Evolutionary conservation across 92 coral and sea anemone genomes (phyloP).

Genomic region (Isaurus tuberculatus): DNA sequence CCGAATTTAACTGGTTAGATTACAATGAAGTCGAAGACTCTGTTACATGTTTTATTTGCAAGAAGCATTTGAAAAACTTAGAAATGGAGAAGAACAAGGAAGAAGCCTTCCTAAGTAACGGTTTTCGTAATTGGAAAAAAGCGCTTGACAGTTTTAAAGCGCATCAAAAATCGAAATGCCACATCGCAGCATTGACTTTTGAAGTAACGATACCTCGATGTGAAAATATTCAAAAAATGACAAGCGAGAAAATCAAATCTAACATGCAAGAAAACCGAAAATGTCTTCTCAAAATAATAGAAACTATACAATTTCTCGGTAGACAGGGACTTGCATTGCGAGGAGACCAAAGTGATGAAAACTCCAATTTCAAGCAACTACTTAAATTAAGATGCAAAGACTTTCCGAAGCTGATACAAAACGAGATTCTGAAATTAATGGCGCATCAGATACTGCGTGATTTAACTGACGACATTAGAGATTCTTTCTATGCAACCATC

Average conservation of each 20-base stretch:
- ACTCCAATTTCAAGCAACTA: too few species aligned
- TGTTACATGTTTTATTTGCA: background rate
- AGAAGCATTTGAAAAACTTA: background rate
- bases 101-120: background rate
- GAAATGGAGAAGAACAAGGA: background rate
- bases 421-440: too few species aligned
- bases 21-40: background rate
- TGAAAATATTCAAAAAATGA: background rate
- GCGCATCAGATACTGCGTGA: too few species aligned
- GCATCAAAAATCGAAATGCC: constrained; percentile 1
- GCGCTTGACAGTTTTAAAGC: background rate
- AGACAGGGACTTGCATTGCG: too few species aligned
- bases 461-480: too few species aligned
- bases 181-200: background rate
- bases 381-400: too few species aligned
- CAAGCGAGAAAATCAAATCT: background rate
- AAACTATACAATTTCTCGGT: too few species aligned
- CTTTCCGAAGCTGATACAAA: too few species aligned
- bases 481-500: too few species aligned
- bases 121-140: background rate
- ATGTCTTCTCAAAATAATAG: too few species aligned
- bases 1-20: constrained; percentile 7
- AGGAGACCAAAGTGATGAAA: too few species aligned
- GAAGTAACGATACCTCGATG: background rate
- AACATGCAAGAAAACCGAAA: too few species aligned